Conservation (phyloP, 2,113 vertebrate species). For the Hypanus sabinus region DNA sequence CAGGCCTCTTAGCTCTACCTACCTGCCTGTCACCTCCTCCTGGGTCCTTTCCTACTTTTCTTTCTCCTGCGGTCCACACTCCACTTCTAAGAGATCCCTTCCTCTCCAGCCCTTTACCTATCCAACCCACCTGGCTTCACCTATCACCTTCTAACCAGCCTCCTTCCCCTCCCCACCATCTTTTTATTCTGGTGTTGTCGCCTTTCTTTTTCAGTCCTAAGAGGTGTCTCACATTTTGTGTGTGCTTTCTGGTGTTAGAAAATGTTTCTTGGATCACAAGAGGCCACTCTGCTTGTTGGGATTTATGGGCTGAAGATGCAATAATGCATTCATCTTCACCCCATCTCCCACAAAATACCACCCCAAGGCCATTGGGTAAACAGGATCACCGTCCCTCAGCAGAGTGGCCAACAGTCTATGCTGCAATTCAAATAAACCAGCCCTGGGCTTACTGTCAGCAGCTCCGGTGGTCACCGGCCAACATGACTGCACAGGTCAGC, state of each 20-base stretch:
- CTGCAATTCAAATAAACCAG: not conserved
- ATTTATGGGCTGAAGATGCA: not conserved
- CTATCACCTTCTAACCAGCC: no score
- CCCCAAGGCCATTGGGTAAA: not conserved
- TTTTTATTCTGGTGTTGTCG: no score
- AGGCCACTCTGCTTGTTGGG: not conserved
- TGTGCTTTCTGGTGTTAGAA: not conserved
- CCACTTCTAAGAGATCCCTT: no score
- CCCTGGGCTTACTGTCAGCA: not conserved
- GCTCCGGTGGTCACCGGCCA: not conserved
- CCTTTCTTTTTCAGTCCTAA: no score
- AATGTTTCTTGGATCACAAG: not conserved
- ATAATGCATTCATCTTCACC: not conserved
- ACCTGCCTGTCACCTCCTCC: no score
- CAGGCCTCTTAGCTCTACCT: no score
- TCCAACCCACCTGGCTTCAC: no score
- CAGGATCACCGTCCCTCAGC: not conserved
- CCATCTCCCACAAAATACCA: not conserved
- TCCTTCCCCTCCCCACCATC: no score
- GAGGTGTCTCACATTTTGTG: no score
- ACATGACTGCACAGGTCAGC: not conserved
- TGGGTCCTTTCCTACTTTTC: no score
- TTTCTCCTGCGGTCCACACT: no score
- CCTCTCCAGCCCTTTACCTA: no score
- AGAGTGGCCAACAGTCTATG: not conserved